phyloP scores from a whole-genome alignment of 2,113 vertebrate species.

The Miniopterus natalensis region DNA sequence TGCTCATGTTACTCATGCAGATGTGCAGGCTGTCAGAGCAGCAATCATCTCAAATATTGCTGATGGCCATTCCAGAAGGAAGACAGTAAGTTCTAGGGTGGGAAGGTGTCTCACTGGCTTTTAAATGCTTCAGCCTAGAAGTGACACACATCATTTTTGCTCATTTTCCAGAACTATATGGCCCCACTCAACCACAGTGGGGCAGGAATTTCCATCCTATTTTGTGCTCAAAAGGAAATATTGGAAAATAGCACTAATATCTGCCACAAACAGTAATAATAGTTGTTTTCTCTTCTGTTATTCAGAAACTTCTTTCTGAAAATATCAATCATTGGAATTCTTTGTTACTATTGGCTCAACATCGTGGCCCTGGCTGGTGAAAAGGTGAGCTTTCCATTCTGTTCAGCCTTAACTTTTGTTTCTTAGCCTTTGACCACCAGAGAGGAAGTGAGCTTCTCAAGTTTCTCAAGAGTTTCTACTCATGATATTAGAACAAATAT shows the following conservation, averaged over 20 bases:
- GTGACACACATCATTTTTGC: not conserved
- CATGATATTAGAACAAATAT: not conserved
- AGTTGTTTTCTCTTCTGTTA: slow-evolving; percentile 57
- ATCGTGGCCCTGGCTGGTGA: slow-evolving; percentile 83
- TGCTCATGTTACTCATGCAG: not conserved
- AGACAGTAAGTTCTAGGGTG: not conserved
- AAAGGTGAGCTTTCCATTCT: slow-evolving; percentile 80
- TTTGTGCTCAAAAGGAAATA: not conserved
- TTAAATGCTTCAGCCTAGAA: not conserved
- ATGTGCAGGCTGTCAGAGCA: not conserved
- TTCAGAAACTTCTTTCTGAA: slow-evolving; percentile 94
- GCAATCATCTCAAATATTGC: not conserved
- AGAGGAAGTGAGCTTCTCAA: slow-evolving; percentile 25
- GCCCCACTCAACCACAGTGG: not conserved
- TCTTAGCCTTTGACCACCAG: not conserved
- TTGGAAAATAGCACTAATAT: not conserved
- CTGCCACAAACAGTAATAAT: not conserved
- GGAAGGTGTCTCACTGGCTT: not conserved
- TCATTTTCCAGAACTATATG: not conserved
- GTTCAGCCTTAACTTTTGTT: not conserved
- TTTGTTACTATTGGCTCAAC: slow-evolving; percentile 96
- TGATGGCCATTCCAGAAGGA: not conserved
- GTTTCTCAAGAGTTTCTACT: not conserved
- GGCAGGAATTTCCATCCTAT: not conserved
- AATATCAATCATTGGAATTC: slow-evolving; percentile 94